Evolutionary conservation across 1,140 invertebrate genomes (phyloP).

Genomic region (Drosophila ohnishii): DNA sequence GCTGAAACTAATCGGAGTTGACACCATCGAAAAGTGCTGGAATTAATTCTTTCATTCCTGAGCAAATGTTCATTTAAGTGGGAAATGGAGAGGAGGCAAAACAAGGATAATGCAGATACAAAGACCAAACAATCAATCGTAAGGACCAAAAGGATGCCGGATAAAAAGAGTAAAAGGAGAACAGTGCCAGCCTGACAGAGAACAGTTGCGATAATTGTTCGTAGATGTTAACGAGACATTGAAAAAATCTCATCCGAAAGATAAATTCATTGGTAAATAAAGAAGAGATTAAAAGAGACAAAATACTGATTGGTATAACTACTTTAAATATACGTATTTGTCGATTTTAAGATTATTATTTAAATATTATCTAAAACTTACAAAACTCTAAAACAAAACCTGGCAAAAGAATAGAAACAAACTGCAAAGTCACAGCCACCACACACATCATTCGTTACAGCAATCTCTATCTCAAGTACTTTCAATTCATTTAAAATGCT

Average conservation of each 20-base stretch:
- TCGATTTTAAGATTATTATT: neutral
- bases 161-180: constrained; percentile 13
- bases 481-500: constrained; percentile 59
- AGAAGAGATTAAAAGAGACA: neutral
- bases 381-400: constrained; percentile 2
- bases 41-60: constrained; percentile 11
- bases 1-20: neutral
- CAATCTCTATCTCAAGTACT: constrained; percentile 57
- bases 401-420: constrained; percentile 6
- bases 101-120: constrained; percentile 27
- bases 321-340: neutral
- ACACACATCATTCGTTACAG: constrained; percentile 54
- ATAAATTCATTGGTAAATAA: constrained; percentile 1
- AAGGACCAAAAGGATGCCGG: constrained; percentile 9
- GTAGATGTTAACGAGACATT: constrained; percentile 39
- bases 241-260: constrained; percentile 10
- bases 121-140: constrained; percentile 37
- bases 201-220: constrained; percentile 36
- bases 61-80: constrained; percentile 23
- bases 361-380: neutral
- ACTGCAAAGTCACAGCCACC: constrained; percentile 34
- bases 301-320: neutral
- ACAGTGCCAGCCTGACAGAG: constrained; percentile 1
- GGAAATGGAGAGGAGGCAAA: constrained; percentile 3
- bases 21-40: constrained; percentile 1